phyloP scores from a whole-genome alignment of 2,888 invertebrate species.

The Cremastinae sp. region DNA sequence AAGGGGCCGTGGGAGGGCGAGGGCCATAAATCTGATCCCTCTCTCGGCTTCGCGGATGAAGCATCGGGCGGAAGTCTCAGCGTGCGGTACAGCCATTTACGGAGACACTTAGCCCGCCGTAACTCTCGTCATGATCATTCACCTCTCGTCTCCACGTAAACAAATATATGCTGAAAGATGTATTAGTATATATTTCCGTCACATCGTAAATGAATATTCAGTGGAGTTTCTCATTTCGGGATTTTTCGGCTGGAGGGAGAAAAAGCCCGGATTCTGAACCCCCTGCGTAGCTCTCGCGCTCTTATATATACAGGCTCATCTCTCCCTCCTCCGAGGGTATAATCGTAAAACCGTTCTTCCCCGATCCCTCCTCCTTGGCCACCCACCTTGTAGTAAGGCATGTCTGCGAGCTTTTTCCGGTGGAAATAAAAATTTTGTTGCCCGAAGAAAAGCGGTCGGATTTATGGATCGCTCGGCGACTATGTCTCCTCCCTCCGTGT shows the following conservation, averaged over 20 bases:
- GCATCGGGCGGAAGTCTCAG: constrained; percentile 8
- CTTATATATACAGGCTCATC: not conserved
- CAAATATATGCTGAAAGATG: not conserved
- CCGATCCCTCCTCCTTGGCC: not conserved
- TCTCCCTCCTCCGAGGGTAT: constrained; percentile 39
- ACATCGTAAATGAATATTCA: constrained; percentile 59
- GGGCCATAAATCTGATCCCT: constrained; percentile 14
- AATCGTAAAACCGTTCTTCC: constrained; percentile 50
- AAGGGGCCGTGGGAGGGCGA: not conserved
- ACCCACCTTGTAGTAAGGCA: constrained; percentile 2
- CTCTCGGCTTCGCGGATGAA: constrained; percentile 7
- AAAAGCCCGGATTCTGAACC: constrained; percentile 3
- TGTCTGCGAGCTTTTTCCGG: constrained; percentile 59
- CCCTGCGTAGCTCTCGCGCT: not conserved
- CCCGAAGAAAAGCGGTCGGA: constrained; percentile 55
- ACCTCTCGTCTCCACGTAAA: constrained; percentile 11
- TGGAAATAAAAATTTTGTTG: constrained; percentile 66
- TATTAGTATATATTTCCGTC: constrained; percentile 11
- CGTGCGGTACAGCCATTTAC: constrained; percentile 21
- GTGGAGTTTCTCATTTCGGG: constrained; percentile 63
- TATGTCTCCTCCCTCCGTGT: constrained; percentile 4
- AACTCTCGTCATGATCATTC: constrained; percentile 42
- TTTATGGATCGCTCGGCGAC: constrained; percentile 60
- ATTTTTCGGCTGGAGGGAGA: constrained; percentile 26
- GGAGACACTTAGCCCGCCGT: constrained; percentile 13